Evolutionary conservation across 2,888 invertebrate species (phyloP), one percentile per base, ranked within the genome.

Genomic region (Drosophila mulleri): DNA sequence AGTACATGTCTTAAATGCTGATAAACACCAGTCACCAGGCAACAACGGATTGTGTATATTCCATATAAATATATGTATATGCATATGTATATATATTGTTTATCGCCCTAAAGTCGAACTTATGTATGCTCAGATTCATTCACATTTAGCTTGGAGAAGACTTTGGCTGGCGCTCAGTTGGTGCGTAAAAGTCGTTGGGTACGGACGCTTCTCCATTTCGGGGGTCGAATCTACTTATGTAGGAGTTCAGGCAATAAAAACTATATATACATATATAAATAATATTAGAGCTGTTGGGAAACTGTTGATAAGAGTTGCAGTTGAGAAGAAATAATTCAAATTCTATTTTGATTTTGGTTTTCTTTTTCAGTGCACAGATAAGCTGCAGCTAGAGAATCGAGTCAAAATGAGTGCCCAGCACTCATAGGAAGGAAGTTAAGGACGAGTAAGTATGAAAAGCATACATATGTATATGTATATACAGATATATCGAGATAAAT

Each of bases 141-240:
- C 78, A 73, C 57, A 75, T 70, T 77, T 52, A 66, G 72, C 44
- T 56, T 16, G 48, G 20, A 47, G 45, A 66, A 71, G 52, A 37
- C 63, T 63, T 62, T 32, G 48, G 20, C 16, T 18, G 54, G 52
- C 54, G 65, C 80, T 80, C 82, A 84, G 84, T 84, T 77, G 57
- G 71, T 83, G 83, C 82, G 86, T 83, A 84, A 79, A 80, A 78
- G 56, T 83, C 77, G 76, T 77, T 76, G 78, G 67, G 77, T 76
- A 64, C 80, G 82, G 86, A 80, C 80, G 86, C 32, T 44, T 69
- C 32, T 52, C n/a, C 20, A 37, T 63, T 50, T 58, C 45, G 50
- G 44, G 48, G 37, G 67, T 50, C 45, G 54, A 12, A n/a, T 26
- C 54, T 26, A 54, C 56, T 18, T 50, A 41, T 47, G 20, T 56